Evolutionary conservation across 2,797 vertebrate genomes (phyloP).

Genomic region (Falco cherrug): DNA sequence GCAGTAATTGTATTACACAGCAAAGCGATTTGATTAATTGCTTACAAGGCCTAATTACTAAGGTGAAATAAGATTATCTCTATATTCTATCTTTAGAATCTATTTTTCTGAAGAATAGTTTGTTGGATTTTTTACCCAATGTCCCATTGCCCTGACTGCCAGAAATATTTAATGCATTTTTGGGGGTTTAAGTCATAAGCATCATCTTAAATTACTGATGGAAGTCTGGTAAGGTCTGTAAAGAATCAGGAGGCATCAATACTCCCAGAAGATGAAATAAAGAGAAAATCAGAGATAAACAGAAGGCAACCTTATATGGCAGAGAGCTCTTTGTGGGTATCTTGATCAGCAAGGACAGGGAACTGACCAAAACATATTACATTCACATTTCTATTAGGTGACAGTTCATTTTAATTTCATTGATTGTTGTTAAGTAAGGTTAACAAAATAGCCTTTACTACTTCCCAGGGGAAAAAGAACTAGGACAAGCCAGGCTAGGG

Average conservation of each 20-base stretch:
- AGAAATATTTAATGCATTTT: background rate
- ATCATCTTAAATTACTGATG: background rate
- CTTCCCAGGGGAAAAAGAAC: background rate
- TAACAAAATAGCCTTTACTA: background rate
- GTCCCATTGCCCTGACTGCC: background rate
- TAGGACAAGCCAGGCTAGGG: background rate
- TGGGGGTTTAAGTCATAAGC: background rate
- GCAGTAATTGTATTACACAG: slow-evolving; percentile 60
- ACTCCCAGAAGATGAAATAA: background rate
- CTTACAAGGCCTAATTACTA: slow-evolving; percentile 65
- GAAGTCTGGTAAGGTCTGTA: background rate
- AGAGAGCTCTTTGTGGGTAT: background rate
- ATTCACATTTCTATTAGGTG: slow-evolving; percentile 20
- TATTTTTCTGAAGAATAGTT: background rate
- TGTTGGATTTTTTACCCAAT: background rate
- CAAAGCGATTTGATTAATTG: slow-evolving; percentile 58
- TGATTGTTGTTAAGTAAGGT: background rate
- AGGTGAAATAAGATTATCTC: slow-evolving; percentile 38
- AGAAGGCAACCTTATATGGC: background rate
- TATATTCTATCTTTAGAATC: slow-evolving; percentile 4
- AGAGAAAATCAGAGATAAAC: slow-evolving; percentile 11
- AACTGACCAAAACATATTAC: background rate
- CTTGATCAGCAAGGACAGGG: slow-evolving; percentile 18
- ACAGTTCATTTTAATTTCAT: slow-evolving; percentile 10
- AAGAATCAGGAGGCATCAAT: background rate